Evolutionary conservation across 2,797 vertebrate genomes (phyloP), one percentile per base, ranked within the genome.

Genomic region (Gorsachius magnificus): DNA sequence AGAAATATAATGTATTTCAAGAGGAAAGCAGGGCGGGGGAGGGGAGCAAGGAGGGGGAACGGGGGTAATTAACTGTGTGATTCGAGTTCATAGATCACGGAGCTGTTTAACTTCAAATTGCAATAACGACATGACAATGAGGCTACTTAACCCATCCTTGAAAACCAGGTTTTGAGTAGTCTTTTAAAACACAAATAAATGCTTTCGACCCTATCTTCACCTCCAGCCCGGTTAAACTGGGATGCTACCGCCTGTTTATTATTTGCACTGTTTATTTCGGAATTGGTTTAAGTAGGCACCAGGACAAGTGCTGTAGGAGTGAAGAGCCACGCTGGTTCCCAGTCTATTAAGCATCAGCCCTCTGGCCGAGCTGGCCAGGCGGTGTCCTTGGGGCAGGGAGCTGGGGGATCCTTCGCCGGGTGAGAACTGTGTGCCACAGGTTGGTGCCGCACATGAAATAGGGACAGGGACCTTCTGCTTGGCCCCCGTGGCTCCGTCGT

Each of bases 1-100:
- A 97, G 96, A 97, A 97, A 97, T 94, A 97, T 94, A 98, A 95
- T 95, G 97, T 97, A 93, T 96, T 98, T 96, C 91, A 94, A 97
- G 97, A 95, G 95, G 66, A 43, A 72, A 94, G 92, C 6, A 1
- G 57, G 89, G 53, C 24, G 22, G 71, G 81, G 92, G 89, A 89
- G 79, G 89, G 81, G 48, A 84, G 31, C 33, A 70, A 91, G 87
- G 92, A 82, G 75, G 82, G 89, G 91, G 95, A 90, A 87, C 15
- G 60, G 46, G 94, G 94, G 96, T 98, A 98, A 98, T 98, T 97
- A 98, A 95, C 95, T 97, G 88, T 79, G 83, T 90, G 93, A 95
- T 97, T 97, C 41, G 75, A 97, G 97, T 97, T 97, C 97, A 96
- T 94, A 97, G 97, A 97, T 96, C 96, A 94, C 2, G 9, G 91